Base-by-base conservation (phyloP, 2,797 vertebrate genomes). In the Antrozous pallidus region DNA sequence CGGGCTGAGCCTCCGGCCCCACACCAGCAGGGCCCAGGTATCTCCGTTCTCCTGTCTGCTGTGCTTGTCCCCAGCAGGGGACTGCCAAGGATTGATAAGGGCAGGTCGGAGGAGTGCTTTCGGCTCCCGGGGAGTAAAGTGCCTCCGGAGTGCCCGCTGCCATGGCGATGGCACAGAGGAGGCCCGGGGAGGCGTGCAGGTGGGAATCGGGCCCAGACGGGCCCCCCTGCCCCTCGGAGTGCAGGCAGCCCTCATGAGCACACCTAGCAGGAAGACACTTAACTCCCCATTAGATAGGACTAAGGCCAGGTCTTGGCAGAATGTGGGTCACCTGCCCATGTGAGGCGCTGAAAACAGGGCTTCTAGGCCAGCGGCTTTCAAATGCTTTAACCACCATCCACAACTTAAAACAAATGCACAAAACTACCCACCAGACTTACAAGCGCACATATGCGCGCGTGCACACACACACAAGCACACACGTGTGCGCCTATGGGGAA, bases 81-180 rank as follows among this genome's bases (percentile, higher is more conserved):
- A 33, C 45, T 10, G 1, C 42, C 89, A 93, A 91, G 87, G 73
- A 84, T 94, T 95, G 94, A 88, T 86, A 71, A 96, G 42, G 65
- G 82, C 93, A 80, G 88, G 92, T 88, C n/a, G 0, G 87, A 67
- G 47, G 90, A 92, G 78, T 49, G 42, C 65, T 94, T 49, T 93
- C 9, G 79, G 75, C 78, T 77, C 88, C 73, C 4, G 11, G 70
- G 78, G 95, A 90, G 95, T 82, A 96, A 95, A 94, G 45, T 93
- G 75, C n/a, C 65, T 54, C 90, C 74, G 16, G 47, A 22, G 45
- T 6, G 10, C 26, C 3, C 1, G 31, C 58, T 70, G 0, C 2
- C 0, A 11, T 18, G 31, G 0, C 2, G 0, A 16, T 18, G 31
- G 26, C 0, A 1, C 63, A 16, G 69, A 75, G 77, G 47, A 49